Conservation (phyloP, 2,797 vertebrate genomes). For the Emys orbicularis region DNA sequence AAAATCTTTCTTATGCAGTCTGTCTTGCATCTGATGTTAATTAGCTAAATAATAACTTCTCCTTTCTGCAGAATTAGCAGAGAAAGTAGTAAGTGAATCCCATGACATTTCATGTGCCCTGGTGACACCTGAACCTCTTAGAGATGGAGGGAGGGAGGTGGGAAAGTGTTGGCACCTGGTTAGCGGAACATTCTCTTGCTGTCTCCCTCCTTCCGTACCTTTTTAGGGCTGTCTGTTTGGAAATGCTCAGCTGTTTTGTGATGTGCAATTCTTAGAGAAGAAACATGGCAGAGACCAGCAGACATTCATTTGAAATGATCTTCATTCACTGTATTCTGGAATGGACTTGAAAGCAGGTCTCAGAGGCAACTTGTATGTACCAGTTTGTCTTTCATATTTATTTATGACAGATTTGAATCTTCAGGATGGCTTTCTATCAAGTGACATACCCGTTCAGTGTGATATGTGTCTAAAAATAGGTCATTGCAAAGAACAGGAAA, state of each 20-base stretch:
- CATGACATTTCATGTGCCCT: not conserved
- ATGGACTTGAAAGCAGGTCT: slow-evolving; percentile 80
- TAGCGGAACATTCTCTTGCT: not conserved
- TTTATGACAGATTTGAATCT: slow-evolving; percentile 77
- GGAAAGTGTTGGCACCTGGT: not conserved
- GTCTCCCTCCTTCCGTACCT: not conserved
- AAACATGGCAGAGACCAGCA: slow-evolving; percentile 79
- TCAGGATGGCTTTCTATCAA: slow-evolving; percentile 79
- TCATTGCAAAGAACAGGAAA: slow-evolving; percentile 72
- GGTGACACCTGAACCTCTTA: not conserved
- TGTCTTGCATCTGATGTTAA: not conserved
- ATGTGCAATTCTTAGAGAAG: slow-evolving; percentile 59
- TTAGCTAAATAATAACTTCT: not conserved
- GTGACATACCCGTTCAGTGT: slow-evolving; percentile 75
- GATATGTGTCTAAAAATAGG: slow-evolving; percentile 76
- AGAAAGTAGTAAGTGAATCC: not conserved
- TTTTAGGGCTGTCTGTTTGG: slow-evolving; percentile 58
- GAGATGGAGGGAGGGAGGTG: not conserved
- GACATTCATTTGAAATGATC: slow-evolving; percentile 81
- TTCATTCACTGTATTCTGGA: slow-evolving; percentile 73
- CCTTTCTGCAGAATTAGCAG: not conserved
- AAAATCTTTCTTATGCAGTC: not conserved
- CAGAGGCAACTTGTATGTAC: slow-evolving; percentile 78
- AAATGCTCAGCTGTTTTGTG: not conserved
- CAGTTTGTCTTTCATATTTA: slow-evolving; percentile 75